These are phyloP conservation scores for Bucorvus abyssinicus DNA, from an alignment of 2,797 vertebrate species.

Conservation along the genomic window DNA sequence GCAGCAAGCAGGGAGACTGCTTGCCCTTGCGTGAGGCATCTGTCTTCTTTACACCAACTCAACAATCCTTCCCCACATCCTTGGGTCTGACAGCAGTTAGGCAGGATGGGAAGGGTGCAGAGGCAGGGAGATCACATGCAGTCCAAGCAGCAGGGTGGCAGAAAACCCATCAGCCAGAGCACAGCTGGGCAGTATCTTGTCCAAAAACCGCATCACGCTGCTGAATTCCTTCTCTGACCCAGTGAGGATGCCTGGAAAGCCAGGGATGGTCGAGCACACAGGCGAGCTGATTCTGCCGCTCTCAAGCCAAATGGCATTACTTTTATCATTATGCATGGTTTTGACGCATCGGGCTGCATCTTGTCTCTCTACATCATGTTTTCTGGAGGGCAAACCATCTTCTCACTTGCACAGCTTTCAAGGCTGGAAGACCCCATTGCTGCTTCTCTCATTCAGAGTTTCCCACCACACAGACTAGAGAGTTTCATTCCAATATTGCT, in stretches of 20 bases:
- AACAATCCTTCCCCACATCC: neutral
- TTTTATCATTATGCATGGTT: neutral
- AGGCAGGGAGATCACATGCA: neutral
- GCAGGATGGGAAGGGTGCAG: neutral
- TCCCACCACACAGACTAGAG: neutral
- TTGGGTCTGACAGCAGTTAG: accelerated
- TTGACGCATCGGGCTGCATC: too few relatives aligned
- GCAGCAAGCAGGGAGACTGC: neutral
- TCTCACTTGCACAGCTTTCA: accelerated
- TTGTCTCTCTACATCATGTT: accelerated
- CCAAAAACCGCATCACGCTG: accelerated
- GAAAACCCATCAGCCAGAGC: neutral
- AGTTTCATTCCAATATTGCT: neutral
- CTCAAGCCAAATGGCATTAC: neutral
- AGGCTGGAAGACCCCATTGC: neutral
- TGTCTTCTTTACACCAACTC: neutral
- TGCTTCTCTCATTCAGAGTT: neutral
- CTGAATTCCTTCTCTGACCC: neutral
- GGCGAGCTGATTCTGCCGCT: neutral
- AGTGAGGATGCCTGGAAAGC: neutral
- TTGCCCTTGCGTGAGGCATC: neutral
- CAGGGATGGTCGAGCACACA: neutral
- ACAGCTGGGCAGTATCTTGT: neutral
- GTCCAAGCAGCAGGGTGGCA: neutral
- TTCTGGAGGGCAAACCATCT: neutral